Base-by-base conservation (phyloP, 2,888 invertebrate species). In the Diadegma fenestrale region DNA sequence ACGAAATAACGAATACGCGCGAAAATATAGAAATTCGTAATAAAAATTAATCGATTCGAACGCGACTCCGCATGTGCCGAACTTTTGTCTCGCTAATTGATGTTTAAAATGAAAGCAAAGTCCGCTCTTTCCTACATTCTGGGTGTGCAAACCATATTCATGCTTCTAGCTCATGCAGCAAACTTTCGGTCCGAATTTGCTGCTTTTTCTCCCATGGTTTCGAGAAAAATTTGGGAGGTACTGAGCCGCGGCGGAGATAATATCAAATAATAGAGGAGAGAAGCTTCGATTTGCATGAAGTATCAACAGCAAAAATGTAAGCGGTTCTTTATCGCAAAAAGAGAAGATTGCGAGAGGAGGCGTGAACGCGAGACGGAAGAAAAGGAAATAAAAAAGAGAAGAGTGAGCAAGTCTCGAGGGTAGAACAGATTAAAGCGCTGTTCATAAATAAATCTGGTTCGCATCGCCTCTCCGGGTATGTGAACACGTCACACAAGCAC, bases 361-460 rank as follows among this genome's bases (percentile, higher is more conserved):
- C 71, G 71, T 51, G 33, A 73, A 73, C 41, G 12, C 58, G 22
- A 26, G 37, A 68, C 8, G 37, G 19, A 33, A 64, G 37, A 3
- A 12, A n/a, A 19, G 19, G 37, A 19, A 54, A 19, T n/a, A n/a
- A 43, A 33, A 22, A 51, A 8, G 14, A 22, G 12, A 17, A 51
- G 33, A 33, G 12, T 61, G 69, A 69, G 63, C n/a, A 54, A 72
- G 64, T 64, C 61, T 58, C 54, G 30, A 64, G 72, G 78, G 51
- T 48, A 75, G 58, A 43, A 78, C 17, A 54, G 61, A 75, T 71
- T 73, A 79, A 17, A 73, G 73, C 68, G n/a, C 51, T 41, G 75
- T 80, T 84, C 69, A 76, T 80, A 84, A 84, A 84, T 84, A 84
- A 84, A 84, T 84, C 83, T 51, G 63, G 45, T 64, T 64, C 33